These are phyloP conservation scores for Cerceris rybyensis DNA, from an alignment of 2,888 invertebrate species.

Conservation along the genomic window DNA sequence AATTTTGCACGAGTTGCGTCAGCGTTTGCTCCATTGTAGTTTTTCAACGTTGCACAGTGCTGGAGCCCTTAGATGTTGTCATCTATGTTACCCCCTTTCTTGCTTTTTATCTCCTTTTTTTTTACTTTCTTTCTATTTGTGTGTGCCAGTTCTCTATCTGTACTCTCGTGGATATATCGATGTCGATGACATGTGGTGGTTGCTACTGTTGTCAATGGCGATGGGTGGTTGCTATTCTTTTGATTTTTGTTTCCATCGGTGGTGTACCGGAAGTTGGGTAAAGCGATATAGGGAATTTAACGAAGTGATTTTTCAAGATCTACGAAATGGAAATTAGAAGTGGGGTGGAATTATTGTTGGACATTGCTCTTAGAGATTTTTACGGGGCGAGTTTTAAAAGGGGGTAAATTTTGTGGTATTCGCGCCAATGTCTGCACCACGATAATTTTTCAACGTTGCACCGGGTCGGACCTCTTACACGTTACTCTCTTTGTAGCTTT, in stretches of 20 bases:
- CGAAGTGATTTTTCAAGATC: no score
- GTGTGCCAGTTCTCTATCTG: not conserved
- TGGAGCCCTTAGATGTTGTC: slow-evolving; percentile 28
- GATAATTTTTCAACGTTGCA: slow-evolving; percentile 66
- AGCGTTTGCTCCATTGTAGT: slow-evolving; percentile 53
- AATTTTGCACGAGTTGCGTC: slow-evolving; percentile 21
- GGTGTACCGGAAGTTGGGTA: not conserved
- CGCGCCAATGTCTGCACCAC: slow-evolving; percentile 38
- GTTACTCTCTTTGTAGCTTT: slow-evolving; percentile 38
- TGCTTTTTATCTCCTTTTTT: slow-evolving; percentile 6
- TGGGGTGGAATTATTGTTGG: no score
- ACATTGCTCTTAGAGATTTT: no score
- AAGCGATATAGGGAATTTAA: not conserved
- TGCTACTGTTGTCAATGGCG: no score
- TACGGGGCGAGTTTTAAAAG: no score
- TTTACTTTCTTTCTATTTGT: not conserved
- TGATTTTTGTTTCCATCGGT: not conserved
- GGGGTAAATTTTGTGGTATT: no score
- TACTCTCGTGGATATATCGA: not conserved
- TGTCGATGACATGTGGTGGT: not conserved
- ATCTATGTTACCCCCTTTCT: slow-evolving; percentile 36
- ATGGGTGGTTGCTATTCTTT: not conserved
- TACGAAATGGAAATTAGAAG: no score
- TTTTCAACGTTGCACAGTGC: slow-evolving; percentile 63
- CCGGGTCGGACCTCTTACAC: slow-evolving; percentile 52